phyloP scores from a whole-genome alignment of 1,140 invertebrate genomes.

The Zaprionus ghesquierei region DNA sequence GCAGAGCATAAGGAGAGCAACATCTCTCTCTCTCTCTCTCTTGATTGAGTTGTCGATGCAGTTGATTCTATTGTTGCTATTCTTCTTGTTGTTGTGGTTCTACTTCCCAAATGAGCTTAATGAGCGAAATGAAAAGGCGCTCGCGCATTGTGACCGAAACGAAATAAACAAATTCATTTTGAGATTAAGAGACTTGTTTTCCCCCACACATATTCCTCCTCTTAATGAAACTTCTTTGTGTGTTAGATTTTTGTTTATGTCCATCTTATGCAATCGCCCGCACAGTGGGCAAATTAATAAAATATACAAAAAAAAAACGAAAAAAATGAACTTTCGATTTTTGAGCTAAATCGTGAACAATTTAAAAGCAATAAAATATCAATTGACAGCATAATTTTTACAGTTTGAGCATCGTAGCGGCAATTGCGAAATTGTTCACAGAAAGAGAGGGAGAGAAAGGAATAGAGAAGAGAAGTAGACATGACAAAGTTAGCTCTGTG shows the following conservation, averaged over 20 bases:
- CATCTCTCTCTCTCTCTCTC: slow-evolving; percentile 5
- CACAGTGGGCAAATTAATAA: slow-evolving; percentile 51
- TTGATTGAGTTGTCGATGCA: slow-evolving; percentile 33
- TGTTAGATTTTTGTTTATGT: slow-evolving; percentile 56
- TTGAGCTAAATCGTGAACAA: slow-evolving; percentile 30
- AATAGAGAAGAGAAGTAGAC: slow-evolving; percentile 12
- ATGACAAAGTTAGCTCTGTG: not conserved
- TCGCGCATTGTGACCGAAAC: too few relatives aligned
- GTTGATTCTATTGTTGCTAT: slow-evolving; percentile 27
- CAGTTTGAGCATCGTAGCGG: slow-evolving; percentile 32
- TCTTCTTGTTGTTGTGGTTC: slow-evolving; percentile 26
- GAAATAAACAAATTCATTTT: slow-evolving; percentile 74
- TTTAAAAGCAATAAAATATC: slow-evolving; percentile 75
- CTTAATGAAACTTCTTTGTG: not conserved
- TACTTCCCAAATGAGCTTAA: slow-evolving; percentile 59
- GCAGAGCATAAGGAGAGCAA: not conserved
- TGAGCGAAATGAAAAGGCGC: slow-evolving; percentile 60
- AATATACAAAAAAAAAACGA: not conserved
- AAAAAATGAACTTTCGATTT: slow-evolving; percentile 29
- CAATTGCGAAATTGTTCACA: slow-evolving; percentile 57
- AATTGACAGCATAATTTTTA: slow-evolving; percentile 68
- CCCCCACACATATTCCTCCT: not conserved
- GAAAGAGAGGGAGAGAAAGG: slow-evolving; percentile 5
- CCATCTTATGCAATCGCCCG: slow-evolving; percentile 72
- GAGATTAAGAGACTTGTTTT: slow-evolving; percentile 56